phyloP scores from a whole-genome alignment of 2,113 vertebrate genomes.

The Condylura cristata region DNA sequence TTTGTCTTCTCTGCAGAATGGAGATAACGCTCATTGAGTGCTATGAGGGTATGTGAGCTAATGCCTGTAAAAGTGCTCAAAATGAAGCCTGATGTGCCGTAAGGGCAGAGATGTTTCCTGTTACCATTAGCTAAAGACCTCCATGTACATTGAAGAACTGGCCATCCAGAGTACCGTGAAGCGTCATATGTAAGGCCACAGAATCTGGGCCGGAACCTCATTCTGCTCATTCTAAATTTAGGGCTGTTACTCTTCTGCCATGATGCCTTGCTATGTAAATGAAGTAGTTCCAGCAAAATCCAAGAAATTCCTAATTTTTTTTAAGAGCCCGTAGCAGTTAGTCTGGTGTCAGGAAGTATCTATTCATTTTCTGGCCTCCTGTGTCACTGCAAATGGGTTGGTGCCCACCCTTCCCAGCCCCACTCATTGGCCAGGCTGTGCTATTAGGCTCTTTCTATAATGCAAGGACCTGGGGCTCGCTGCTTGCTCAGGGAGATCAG shows the following conservation, averaged over 20 bases:
- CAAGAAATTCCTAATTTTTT: not conserved
- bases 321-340: not conserved
- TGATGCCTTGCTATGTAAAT: slow-evolving; percentile 6
- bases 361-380: not conserved
- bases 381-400: not conserved
- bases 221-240: slow-evolving; percentile 2
- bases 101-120: not conserved
- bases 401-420: not conserved
- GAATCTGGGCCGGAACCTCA: not conserved
- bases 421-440: not conserved
- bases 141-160: not conserved
- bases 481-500: not conserved
- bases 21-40: not conserved
- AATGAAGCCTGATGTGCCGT: not conserved
- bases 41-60: not conserved
- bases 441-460: not conserved
- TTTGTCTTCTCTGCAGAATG: slow-evolving; percentile 48
- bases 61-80: slow-evolving; percentile 9
- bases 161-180: not conserved
- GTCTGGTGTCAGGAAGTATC: not conserved
- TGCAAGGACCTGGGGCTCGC: not conserved
- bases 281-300: slow-evolving; percentile 9
- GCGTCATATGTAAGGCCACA: not conserved
- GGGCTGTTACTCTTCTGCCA: not conserved
- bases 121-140: not conserved